Conservation (phyloP, 2,797 vertebrate species). For the Peromyscus aztecus region DNA sequence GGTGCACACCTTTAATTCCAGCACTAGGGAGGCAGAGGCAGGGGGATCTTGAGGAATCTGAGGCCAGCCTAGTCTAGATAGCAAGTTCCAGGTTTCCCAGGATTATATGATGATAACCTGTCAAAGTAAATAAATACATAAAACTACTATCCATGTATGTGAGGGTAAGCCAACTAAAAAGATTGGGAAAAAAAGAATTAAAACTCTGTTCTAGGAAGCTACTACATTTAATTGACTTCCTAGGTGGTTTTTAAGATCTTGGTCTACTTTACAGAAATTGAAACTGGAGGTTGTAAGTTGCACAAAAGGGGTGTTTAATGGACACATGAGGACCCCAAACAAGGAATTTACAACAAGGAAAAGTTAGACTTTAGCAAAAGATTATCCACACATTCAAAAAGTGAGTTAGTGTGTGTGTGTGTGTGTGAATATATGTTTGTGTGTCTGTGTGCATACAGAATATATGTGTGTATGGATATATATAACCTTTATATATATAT, state of each 20-base stretch:
- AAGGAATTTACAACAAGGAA: constrained; percentile 43
- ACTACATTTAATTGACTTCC: neutral
- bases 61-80: neutral
- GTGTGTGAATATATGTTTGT: neutral
- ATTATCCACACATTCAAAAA: neutral
- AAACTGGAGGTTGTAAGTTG: constrained; percentile 61
- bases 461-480: neutral
- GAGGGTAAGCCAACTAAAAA: neutral
- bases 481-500: neutral
- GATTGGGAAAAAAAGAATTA: constrained; percentile 17
- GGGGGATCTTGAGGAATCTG: neutral
- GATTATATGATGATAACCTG: neutral
- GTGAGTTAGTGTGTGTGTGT: neutral
- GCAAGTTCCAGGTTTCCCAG: neutral
- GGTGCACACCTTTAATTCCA: neutral
- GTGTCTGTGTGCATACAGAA: neutral
- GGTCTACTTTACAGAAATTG: constrained; percentile 57
- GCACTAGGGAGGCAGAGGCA: neutral
- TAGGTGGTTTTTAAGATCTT: constrained; percentile 51
- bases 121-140: neutral
- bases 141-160: neutral
- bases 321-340: constrained; percentile 45
- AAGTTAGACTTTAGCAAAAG: constrained; percentile 13
- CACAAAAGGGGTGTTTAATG: neutral
- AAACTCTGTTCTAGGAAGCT: constrained; percentile 51